Conservation (phyloP, 2,888 invertebrate species). For the Scaptomyza parva region DNA sequence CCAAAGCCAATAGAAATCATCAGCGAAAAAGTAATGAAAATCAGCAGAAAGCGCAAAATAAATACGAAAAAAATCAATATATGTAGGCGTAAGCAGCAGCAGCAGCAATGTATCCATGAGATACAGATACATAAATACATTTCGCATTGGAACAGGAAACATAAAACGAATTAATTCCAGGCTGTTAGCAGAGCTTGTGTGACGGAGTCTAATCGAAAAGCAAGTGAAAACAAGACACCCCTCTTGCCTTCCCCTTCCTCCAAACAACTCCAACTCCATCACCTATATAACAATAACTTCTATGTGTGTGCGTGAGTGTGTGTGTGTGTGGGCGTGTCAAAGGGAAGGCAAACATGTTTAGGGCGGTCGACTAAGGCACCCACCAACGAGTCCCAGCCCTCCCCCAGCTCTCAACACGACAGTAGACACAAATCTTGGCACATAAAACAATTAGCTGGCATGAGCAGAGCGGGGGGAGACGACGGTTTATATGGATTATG, state of each 20-base stretch:
- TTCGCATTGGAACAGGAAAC: constrained; percentile 64
- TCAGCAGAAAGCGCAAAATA: constrained; percentile 69
- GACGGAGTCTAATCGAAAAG: constrained; percentile 73
- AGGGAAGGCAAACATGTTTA: constrained; percentile 62
- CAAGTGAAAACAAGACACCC: constrained; percentile 69
- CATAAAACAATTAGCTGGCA: constrained; percentile 76
- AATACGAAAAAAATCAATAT: constrained; percentile 78
- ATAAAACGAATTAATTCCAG: constrained; percentile 79
- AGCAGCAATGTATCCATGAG: constrained; percentile 51
- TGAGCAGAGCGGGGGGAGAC: constrained; percentile 14
- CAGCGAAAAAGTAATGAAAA: constrained; percentile 69
- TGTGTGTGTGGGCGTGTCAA: constrained; percentile 57
- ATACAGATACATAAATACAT: constrained; percentile 55
- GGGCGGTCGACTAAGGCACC: constrained; percentile 61
- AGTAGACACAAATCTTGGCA: constrained; percentile 77
- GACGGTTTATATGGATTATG: constrained; percentile 48
- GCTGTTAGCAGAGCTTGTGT: constrained; percentile 56
- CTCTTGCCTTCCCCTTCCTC: background rate
- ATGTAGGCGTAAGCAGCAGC: constrained; percentile 76
- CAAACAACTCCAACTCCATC: background rate
- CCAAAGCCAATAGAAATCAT: constrained; percentile 68
- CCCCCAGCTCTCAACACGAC: constrained; percentile 41
- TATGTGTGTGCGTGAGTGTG: constrained; percentile 43
- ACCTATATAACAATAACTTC: constrained; percentile 53
- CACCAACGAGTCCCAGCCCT: constrained; percentile 7